Evolutionary conservation across 2,888 invertebrate genomes (phyloP).

Genomic region (Acleris laterana): DNA sequence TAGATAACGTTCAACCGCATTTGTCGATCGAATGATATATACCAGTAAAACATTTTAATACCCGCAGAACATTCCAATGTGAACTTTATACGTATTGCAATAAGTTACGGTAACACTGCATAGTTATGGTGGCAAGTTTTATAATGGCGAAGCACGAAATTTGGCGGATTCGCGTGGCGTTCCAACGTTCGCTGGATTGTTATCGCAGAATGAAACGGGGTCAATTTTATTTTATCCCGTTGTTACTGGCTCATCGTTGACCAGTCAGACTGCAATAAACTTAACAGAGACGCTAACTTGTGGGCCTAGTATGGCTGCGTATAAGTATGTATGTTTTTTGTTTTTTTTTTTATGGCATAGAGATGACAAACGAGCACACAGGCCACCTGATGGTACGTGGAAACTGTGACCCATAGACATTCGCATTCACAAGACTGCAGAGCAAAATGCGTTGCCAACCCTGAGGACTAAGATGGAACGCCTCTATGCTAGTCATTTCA

Average conservation of each 20-base stretch:
- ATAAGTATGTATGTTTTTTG: too few relatives aligned
- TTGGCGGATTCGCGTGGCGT: slow-evolving; percentile 17
- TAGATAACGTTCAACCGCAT: neutral
- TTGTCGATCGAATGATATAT: slow-evolving; percentile 10
- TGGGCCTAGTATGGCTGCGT: too few relatives aligned
- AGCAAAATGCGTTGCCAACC: too few relatives aligned
- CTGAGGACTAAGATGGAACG: too few relatives aligned
- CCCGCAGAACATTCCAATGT: neutral
- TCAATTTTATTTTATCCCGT: slow-evolving; percentile 1
- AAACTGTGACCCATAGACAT: too few relatives aligned
- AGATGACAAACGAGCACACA: too few relatives aligned
- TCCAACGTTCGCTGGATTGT: slow-evolving; percentile 6
- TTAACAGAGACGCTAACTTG: too few relatives aligned
- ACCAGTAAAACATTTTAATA: neutral
- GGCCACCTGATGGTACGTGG: too few relatives aligned
- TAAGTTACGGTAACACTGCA: neutral
- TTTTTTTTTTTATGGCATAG: too few relatives aligned
- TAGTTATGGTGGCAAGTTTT: neutral
- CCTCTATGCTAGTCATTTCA: too few relatives aligned
- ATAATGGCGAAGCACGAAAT: slow-evolving; percentile 10
- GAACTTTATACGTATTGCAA: neutral
- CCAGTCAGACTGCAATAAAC: too few relatives aligned
- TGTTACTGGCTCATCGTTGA: neutral
- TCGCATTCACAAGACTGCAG: too few relatives aligned
- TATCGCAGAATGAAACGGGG: slow-evolving; percentile 1